Evolutionary conservation across 1,140 invertebrate species (phyloP).

Genomic region (Belonocnema kinseyi): DNA sequence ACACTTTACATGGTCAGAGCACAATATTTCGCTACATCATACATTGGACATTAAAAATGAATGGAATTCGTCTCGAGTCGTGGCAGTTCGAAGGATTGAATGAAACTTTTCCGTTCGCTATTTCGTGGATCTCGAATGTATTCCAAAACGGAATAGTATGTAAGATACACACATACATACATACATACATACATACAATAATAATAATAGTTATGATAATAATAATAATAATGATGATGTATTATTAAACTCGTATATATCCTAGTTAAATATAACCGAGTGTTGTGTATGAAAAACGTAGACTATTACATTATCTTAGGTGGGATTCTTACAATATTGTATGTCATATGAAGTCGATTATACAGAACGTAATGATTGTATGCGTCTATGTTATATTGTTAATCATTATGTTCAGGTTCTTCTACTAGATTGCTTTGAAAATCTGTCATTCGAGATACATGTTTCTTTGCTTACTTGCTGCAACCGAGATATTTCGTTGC

Average conservation of each 20-base stretch:
- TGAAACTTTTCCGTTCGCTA: constrained; percentile 54
- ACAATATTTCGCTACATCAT: constrained; percentile 46
- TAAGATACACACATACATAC: constrained; percentile 58
- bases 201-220: no score
- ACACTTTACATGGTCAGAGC: constrained; percentile 40
- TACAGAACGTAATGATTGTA: constrained; percentile 63
- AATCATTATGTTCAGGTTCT: constrained; percentile 59
- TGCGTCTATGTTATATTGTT: constrained; percentile 59
- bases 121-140: constrained; percentile 51
- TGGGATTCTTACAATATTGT: constrained; percentile 70
- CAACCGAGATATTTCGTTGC: constrained; percentile 46
- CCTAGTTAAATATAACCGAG: constrained; percentile 47
- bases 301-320: constrained; percentile 72
- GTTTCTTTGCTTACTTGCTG: constrained; percentile 37
- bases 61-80: constrained; percentile 58
- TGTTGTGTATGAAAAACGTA: constrained; percentile 72
- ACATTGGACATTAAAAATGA: constrained; percentile 55
- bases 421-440: constrained; percentile 67
- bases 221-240: not conserved
- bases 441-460: constrained; percentile 48
- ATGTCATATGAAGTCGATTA: constrained; percentile 56
- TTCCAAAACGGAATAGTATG: constrained; percentile 63
- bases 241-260: not conserved
- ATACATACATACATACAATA: no score
- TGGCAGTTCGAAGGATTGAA: constrained; percentile 65